phyloP scores from a whole-genome alignment of 1,140 invertebrate genomes.

The Drosophila rufa region DNA sequence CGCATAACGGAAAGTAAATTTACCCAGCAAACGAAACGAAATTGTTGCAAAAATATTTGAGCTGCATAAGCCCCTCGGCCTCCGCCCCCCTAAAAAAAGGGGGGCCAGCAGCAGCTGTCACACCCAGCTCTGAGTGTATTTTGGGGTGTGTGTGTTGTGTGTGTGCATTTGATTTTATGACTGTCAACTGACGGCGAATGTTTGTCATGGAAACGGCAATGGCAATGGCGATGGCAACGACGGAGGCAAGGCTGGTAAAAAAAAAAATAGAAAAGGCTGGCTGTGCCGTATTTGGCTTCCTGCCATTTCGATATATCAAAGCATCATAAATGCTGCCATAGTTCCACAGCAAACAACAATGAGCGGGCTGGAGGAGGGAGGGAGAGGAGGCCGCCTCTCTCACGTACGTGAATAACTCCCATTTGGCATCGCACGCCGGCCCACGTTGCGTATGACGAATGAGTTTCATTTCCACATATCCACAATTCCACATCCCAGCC shows the following conservation, averaged over 20 bases:
- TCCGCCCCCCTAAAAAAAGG: not conserved
- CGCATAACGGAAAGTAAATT: conserved; percentile 79
- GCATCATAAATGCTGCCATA: conserved; percentile 75
- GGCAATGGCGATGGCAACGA: not conserved
- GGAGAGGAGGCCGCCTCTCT: not conserved
- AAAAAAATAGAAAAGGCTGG: not conserved
- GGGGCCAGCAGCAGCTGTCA: conserved; percentile 22
- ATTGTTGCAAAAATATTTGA: conserved; percentile 81
- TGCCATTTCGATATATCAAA: conserved; percentile 77
- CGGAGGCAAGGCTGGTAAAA: not conserved
- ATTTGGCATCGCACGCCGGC: conserved; percentile 22
- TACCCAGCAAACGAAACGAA: conserved; percentile 73
- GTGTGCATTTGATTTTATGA: conserved; percentile 76
- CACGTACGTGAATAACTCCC: conserved; percentile 65
- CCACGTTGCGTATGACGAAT: conserved; percentile 66
- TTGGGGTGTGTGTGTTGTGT: conserved; percentile 16
- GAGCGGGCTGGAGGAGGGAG: not conserved
- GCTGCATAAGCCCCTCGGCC: conserved; percentile 58
- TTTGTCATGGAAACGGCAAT: conserved; percentile 71
- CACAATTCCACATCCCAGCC: conserved; percentile 1
- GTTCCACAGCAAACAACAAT: conserved; percentile 43
- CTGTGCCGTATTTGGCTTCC: conserved; percentile 32
- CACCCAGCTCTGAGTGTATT: conserved; percentile 11
- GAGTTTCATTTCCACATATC: conserved; percentile 68
- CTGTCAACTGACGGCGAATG: conserved; percentile 77